Conservation (phyloP, 2,797 vertebrate genomes). For the Pseudocheirus occidentalis region DNA sequence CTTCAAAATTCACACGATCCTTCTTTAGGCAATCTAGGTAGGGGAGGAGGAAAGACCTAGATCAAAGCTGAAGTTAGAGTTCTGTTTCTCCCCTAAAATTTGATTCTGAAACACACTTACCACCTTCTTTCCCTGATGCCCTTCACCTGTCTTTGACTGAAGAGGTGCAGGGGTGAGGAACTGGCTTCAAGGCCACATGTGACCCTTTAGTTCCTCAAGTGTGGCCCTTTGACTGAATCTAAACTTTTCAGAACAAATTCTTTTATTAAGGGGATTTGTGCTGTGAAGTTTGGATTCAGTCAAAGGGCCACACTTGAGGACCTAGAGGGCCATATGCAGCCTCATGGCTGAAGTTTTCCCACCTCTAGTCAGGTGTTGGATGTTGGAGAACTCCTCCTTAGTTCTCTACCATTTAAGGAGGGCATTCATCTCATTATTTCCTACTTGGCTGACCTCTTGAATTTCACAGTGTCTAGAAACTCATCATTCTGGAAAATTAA, state of each 20-base stretch:
- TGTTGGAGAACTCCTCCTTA: neutral
- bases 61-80: neutral
- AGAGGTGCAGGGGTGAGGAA: neutral
- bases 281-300: no score
- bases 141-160: neutral
- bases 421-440: neutral
- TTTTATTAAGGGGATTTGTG: no score
- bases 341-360: no score
- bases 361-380: neutral
- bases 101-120: neutral
- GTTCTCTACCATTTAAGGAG: neutral
- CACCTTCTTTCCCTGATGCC: neutral
- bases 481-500: neutral
- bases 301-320: no score
- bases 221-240: no score
- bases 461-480: neutral
- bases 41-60: neutral
- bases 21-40: neutral
- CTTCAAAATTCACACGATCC: neutral
- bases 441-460: neutral
- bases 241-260: no score
- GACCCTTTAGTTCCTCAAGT: no score
- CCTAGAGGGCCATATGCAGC: no score
- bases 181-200: no score
- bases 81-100: neutral